These are phyloP conservation scores for Drymodes brunneopygia DNA, from an alignment of 2,113 vertebrate species.

Conservation along the genomic window DNA sequence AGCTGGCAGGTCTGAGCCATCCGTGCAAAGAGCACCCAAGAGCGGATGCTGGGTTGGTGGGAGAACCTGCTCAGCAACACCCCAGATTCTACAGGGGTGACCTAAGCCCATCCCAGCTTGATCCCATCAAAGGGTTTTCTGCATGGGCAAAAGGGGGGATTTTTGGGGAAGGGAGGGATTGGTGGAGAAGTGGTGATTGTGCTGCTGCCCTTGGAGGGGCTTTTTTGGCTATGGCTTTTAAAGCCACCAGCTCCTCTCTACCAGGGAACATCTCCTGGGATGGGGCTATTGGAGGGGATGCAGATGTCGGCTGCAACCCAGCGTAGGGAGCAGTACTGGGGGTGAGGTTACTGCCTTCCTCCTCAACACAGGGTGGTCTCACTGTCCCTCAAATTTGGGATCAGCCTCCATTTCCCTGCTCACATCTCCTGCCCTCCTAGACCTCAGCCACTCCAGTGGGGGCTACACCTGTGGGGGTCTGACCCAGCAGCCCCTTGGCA, in stretches of 20 bases:
- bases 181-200: not conserved
- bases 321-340: rapidly evolving
- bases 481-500: not conserved
- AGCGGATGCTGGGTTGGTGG: not conserved
- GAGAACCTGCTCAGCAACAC: not conserved
- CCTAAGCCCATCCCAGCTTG: not conserved
- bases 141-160: not conserved
- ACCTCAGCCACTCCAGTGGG: not conserved
- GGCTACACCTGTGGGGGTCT: not conserved
- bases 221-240: not conserved
- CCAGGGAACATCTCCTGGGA: rapidly evolving
- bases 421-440: rapidly evolving
- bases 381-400: too few species aligned
- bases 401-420: not conserved
- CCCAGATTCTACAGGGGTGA: not conserved
- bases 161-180: not conserved
- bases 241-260: not conserved
- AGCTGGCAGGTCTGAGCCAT: not conserved
- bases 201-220: not conserved
- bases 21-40: not conserved
- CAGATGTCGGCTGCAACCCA: rapidly evolving
- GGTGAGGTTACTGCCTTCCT: not conserved
- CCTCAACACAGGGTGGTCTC: not conserved
- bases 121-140: not conserved
- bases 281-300: not conserved